Evolutionary conservation across 2,797 vertebrate genomes (phyloP), one percentile per base, ranked within the genome.

Genomic region (Acipenser transmontanus): DNA sequence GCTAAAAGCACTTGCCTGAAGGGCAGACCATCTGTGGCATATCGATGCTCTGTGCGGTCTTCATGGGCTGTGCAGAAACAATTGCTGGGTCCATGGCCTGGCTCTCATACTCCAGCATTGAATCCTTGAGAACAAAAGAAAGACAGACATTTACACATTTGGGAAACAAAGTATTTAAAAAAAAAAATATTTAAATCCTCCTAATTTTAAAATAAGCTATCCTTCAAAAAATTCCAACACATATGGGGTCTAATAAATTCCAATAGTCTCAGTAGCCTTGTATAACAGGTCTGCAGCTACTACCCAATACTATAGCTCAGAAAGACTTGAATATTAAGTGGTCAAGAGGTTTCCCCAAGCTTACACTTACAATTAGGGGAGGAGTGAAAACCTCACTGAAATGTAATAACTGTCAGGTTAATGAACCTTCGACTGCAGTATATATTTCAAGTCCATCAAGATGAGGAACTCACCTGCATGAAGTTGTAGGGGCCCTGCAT

Each of bases 401-500:
- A 17, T 50, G 49, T 20, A 9, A 14, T 7, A 57, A 34, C 34
- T 34, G 34, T 34, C 2, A 34, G 34, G 34, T 34, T 34, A 0
- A 34, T 34, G 34, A 34, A 34, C 34, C 54, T 59, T 66, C 47
- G 8, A 52, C n/a, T 9, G 13, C 50, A 7, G 17, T 49, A 48
- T 50, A 2, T 47, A 51, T 57, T 14, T 47, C 47, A 47, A 14
- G 10, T 7, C 13, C 12, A 59, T 34, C 34, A 34, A 34, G 34
- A 62, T 8, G 12, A n/a, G 47, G 8, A 4, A 73, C 80, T 72
- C 74, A 97, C 97, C 93, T 99, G 97, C 93, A 99, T 99, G 84
- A 99, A 99, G 84, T 99, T 98, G 81, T 96, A 99, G 0, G 96
- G 96, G 47, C 97, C 97, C 78, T 99, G 97, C 96, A 99, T 97